Percentiles rank a stretch among this genome's conserved stretches.
Conservation (phyloP, 2,113 vertebrate genomes). For the Noturus placidus region DNA sequence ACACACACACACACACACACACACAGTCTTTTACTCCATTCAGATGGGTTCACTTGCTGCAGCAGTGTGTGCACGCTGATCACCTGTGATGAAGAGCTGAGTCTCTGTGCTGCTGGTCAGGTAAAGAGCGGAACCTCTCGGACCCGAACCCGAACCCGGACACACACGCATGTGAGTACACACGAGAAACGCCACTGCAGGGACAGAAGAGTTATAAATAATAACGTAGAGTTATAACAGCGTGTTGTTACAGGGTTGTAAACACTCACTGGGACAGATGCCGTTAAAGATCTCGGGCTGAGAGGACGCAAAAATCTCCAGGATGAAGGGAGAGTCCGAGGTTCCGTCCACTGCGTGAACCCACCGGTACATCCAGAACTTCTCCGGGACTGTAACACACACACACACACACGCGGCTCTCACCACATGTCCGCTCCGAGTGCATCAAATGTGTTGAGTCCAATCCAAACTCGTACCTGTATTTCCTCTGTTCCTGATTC, state of each 20-base stretch:
- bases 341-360: constrained; percentile 84
- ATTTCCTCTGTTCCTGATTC: constrained; percentile 78
- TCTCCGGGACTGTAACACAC: constrained; percentile 74
- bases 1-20: constrained; percentile 4
- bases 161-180: constrained; percentile 92
- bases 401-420: background rate
- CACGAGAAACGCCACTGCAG: constrained; percentile 78
- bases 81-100: constrained; percentile 82
- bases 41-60: background rate
- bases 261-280: constrained; percentile 82
- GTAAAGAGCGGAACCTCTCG: constrained; percentile 64
- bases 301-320: constrained; percentile 91
- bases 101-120: constrained; percentile 90
- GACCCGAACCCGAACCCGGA: constrained; percentile 51
- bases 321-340: constrained; percentile 79
- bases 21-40: background rate
- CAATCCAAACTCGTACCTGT: constrained; percentile 54
- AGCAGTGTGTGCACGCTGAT: constrained; percentile 8
- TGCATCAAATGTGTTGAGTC: background rate
- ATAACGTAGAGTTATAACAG: too few relatives aligned
- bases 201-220: too few relatives aligned
- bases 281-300: constrained; percentile 87
- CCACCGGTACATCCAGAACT: constrained; percentile 90
- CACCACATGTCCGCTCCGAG: too few relatives aligned
- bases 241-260: background rate